Evolutionary conservation across 2,113 vertebrate genomes (phyloP).

Genomic region (Ascaphus truei): DNA sequence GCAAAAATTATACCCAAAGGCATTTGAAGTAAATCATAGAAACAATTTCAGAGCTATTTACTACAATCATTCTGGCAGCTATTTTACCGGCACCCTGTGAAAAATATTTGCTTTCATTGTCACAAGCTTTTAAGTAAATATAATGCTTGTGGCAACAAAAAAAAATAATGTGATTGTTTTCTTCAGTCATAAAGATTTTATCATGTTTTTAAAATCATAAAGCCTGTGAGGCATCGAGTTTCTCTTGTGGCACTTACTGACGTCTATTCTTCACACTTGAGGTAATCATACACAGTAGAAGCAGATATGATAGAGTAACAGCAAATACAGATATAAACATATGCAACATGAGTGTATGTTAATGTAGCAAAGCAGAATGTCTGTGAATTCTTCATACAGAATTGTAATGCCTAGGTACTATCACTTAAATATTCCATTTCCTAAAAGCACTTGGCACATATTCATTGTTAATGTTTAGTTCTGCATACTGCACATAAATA

Average conservation of each 20-base stretch:
- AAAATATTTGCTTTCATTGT: slow-evolving; percentile 59
- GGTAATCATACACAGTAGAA: slow-evolving; percentile 42
- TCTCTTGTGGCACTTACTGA: slow-evolving; percentile 46
- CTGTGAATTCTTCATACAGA: too few relatives aligned
- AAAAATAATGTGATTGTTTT: slow-evolving; percentile 53
- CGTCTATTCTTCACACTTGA: slow-evolving; percentile 39
- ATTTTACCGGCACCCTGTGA: slow-evolving; percentile 58
- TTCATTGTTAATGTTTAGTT: too few relatives aligned
- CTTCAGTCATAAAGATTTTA: slow-evolving; percentile 55
- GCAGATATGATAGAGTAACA: slow-evolving; percentile 36
- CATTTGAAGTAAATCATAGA: slow-evolving; percentile 63
- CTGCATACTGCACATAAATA: too few relatives aligned
- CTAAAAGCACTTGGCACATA: too few relatives aligned
- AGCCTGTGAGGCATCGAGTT: slow-evolving; percentile 39
- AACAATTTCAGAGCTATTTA: slow-evolving; percentile 68
- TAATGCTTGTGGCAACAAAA: slow-evolving; percentile 52
- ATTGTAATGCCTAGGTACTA: too few relatives aligned
- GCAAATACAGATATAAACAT: too few relatives aligned
- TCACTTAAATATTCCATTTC: too few relatives aligned
- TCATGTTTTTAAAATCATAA: slow-evolving; percentile 57
- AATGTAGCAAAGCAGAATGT: too few relatives aligned
- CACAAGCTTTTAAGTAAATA: slow-evolving; percentile 61
- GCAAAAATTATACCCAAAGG: slow-evolving; percentile 61
- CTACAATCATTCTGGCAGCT: slow-evolving; percentile 52
- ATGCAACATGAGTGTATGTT: too few relatives aligned